A percentile compares a stretch with the other conserved stretches of the same genome.
Evolutionary conservation across 2,113 vertebrate genomes (phyloP).

Genomic region (Willisornis vidua): DNA sequence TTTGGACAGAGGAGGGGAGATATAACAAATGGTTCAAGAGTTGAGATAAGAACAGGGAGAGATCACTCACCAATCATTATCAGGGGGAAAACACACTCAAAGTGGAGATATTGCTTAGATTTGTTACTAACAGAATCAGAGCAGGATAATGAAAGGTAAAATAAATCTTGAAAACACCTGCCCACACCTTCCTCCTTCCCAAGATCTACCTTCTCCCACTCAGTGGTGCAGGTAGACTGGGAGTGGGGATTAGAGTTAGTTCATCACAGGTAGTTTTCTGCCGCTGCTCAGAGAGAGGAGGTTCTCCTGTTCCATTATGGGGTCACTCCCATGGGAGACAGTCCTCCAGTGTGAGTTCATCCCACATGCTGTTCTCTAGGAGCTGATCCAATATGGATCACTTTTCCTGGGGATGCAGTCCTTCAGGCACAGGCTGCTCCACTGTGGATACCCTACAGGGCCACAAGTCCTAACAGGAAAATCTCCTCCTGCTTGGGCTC

Average conservation of each 20-base stretch:
- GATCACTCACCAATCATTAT: neutral
- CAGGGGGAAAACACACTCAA: neutral
- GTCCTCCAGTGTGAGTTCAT: neutral
- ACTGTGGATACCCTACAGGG: neutral
- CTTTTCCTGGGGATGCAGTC: neutral
- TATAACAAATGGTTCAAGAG: neutral
- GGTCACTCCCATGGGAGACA: neutral
- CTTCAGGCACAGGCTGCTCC: neutral
- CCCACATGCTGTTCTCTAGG: neutral
- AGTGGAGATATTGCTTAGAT: neutral
- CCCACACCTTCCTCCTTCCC: neutral
- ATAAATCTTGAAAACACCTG: neutral
- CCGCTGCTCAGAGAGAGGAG: neutral
- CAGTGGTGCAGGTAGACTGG: neutral
- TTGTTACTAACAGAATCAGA: neutral
- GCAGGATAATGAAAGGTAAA: neutral
- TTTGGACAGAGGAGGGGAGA: neutral
- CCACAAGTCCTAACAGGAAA: neutral
- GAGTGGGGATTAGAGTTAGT: neutral
- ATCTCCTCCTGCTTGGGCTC: neutral
- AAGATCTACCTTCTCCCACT: neutral
- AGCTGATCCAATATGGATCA: neutral
- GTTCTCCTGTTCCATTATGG: neutral
- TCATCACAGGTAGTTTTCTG: neutral
- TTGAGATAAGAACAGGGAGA: neutral